Evolutionary conservation across 2,113 vertebrate species (phyloP).

Genomic region (Elaphurus davidianus): DNA sequence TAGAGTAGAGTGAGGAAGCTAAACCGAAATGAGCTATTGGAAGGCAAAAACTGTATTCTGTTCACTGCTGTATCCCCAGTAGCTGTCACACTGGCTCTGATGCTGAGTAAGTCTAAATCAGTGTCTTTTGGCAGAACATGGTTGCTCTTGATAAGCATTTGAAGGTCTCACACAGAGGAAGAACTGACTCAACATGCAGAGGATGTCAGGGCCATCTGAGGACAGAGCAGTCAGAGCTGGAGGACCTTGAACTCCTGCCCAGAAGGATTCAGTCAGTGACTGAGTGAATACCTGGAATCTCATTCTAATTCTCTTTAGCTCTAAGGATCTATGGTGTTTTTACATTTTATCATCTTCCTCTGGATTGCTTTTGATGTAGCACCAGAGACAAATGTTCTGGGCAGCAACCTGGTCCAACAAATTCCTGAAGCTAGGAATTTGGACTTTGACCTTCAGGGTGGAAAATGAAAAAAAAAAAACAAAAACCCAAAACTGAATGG

Average conservation of each 20-base stretch:
- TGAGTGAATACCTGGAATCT: not conserved
- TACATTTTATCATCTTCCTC: not conserved
- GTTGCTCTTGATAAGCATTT: constrained; percentile 10
- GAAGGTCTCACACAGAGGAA: not conserved
- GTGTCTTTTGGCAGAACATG: not conserved
- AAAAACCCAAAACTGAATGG: not conserved
- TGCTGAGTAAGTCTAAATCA: not conserved
- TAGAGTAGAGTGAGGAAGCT: not conserved
- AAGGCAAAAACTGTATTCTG: not conserved
- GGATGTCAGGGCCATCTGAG: not conserved
- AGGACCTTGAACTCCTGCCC: not conserved
- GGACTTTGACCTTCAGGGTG: not conserved
- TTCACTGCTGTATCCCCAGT: not conserved
- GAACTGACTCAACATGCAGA: not conserved
- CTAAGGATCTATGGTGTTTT: not conserved
- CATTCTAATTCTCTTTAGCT: not conserved
- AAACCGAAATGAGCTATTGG: not conserved
- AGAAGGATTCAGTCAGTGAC: not conserved
- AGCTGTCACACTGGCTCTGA: not conserved
- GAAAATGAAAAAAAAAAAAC: not conserved
- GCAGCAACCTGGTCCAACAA: not conserved
- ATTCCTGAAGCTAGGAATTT: not conserved
- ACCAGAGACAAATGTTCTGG: not conserved
- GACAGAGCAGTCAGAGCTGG: not conserved
- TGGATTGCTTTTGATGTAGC: not conserved